Conservation (phyloP, 92 coral and sea anemone species). For the Actinernus sp. region DNA sequence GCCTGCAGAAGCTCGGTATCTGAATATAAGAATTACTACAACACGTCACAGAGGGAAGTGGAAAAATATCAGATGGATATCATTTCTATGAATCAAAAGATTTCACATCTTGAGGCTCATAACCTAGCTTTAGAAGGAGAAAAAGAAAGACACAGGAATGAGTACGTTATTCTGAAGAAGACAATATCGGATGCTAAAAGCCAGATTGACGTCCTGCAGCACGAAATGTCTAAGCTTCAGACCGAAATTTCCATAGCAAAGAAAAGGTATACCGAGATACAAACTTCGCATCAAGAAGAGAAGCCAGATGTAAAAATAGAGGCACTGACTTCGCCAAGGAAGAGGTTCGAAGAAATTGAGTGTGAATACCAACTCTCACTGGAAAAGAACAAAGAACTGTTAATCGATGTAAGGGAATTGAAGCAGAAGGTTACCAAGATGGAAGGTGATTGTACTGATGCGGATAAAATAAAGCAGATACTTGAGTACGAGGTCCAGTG, state of each 20-base stretch:
- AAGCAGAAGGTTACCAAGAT: conserved; percentile 21
- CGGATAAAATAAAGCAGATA: conserved; percentile 12
- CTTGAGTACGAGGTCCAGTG: conserved; percentile 46
- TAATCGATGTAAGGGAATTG: conserved; percentile 16
- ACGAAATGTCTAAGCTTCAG: conserved; percentile 54
- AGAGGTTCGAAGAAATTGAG: conserved; percentile 16
- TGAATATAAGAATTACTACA: conserved; percentile 51
- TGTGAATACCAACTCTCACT: conserved; percentile 7
- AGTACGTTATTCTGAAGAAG: conserved; percentile 48
- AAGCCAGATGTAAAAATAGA: conserved; percentile 8
- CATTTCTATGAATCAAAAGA: conserved; percentile 55
- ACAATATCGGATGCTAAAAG: conserved; percentile 51
- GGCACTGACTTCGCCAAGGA: neutral
- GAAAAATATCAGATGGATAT: conserved; percentile 60
- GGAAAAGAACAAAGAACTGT: conserved; percentile 28
- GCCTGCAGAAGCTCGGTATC: conserved; percentile 49
- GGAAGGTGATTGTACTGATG: conserved; percentile 15
- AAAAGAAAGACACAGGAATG: conserved; percentile 45
- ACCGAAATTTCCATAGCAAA: conserved; percentile 42
- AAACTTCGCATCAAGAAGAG: neutral
- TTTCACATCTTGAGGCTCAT: conserved; percentile 64
- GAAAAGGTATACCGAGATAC: conserved; percentile 17
- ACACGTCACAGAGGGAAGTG: conserved; percentile 48
- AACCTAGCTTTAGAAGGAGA: conserved; percentile 60
- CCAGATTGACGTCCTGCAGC: conserved; percentile 56